A percentile compares a stretch with the other conserved stretches of the same genome.
Conservation (phyloP, 2,797 vertebrate species). For the Morus bassanus region DNA sequence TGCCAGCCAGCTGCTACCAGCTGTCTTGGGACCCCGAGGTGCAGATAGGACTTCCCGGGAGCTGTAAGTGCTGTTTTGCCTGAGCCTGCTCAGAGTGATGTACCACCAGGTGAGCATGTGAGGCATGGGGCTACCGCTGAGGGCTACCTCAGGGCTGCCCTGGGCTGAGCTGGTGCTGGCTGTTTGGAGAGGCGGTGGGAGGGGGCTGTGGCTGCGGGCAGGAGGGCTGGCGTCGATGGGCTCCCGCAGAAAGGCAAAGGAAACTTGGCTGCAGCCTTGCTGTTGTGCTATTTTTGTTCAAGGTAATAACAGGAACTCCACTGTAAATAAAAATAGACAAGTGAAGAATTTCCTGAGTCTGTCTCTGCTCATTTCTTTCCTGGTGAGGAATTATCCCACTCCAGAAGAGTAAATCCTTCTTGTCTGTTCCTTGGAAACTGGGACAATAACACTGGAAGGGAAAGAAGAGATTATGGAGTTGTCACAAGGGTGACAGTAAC, state of each 20-base stretch:
- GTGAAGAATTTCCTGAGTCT: conserved; percentile 46
- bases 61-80: neutral
- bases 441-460: conserved; percentile 26
- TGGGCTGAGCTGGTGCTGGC: fast-evolving
- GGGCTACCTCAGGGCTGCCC: fast-evolving
- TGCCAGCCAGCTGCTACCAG: neutral
- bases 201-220: neutral
- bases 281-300: conserved; percentile 53
- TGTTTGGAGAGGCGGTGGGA: fast-evolving
- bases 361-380: conserved; percentile 28
- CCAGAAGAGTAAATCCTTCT: conserved; percentile 31
- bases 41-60: neutral
- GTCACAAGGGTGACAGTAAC: neutral
- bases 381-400: conserved; percentile 33
- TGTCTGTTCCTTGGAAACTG: conserved; percentile 49
- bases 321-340: conserved; percentile 64
- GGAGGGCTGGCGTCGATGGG: neutral
- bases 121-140: neutral
- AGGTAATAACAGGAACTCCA: conserved; percentile 61
- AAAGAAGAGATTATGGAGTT: conserved; percentile 7
- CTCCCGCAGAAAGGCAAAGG: neutral
- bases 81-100: neutral
- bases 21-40: neutral
- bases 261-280: conserved; percentile 22
- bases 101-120: neutral